Conservation (phyloP, 1,140 invertebrate genomes). For the Mactra quadrangularis region DNA sequence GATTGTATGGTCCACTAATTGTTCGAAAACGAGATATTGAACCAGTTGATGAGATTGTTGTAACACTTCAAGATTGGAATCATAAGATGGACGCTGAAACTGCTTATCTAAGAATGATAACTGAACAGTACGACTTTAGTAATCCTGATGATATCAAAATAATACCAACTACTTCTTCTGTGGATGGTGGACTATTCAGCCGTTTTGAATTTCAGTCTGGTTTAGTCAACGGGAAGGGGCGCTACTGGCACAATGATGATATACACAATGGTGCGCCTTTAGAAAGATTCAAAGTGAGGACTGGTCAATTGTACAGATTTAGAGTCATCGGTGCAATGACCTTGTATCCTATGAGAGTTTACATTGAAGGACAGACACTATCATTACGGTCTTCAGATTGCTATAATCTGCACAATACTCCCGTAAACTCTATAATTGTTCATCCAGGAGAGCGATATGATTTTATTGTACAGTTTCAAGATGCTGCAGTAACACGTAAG, state of each 20-base stretch:
- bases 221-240: slow-evolving; percentile 75
- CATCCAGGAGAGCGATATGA: slow-evolving; percentile 59
- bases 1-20: slow-evolving; percentile 70
- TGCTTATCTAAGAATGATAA: slow-evolving; percentile 65
- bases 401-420: not conserved
- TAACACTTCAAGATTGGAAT: slow-evolving; percentile 68
- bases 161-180: slow-evolving; percentile 27
- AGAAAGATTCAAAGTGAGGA: slow-evolving; percentile 57
- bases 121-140: slow-evolving; percentile 39
- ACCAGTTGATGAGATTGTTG: slow-evolving; percentile 52
- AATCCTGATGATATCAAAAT: not conserved
- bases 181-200: slow-evolving; percentile 56
- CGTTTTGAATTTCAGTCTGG: slow-evolving; percentile 68
- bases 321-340: slow-evolving; percentile 59
- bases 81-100: slow-evolving; percentile 66
- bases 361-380: not conserved
- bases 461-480: not conserved
- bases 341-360: slow-evolving; percentile 46
- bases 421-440: slow-evolving; percentile 46
- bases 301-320: slow-evolving; percentile 65
- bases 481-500: not conserved
- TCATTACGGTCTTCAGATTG: slow-evolving; percentile 18
- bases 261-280: slow-evolving; percentile 70
- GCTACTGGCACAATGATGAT: slow-evolving; percentile 48
- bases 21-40: slow-evolving; percentile 19